Evolutionary conservation across 2,797 vertebrate genomes (phyloP), one percentile per base, ranked within the genome.

Genomic region (Diplodus puntazzo): DNA sequence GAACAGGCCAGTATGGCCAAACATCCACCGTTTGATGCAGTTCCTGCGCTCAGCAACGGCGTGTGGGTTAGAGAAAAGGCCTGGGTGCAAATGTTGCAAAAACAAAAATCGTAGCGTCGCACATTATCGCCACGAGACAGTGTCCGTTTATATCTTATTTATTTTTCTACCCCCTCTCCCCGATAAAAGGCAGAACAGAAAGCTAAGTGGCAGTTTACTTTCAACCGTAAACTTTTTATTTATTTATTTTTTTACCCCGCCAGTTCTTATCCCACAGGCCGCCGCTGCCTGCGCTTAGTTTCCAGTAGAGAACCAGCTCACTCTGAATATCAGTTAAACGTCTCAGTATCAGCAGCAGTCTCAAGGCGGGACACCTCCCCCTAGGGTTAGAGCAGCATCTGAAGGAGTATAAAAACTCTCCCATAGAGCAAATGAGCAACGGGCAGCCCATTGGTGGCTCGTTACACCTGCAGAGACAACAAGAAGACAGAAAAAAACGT

Each of bases 271-370:
- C 94, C 94, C 92, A 92, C 95, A 94, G 93, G 94, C 94, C 92
- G 85, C 88, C 81, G 72, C 90, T 85, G 92, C 89, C 93, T 92
- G 93, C 89, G 92, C 96, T 94, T 95, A 95, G 90, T 96, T 96
- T 97, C 97, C 96, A 95, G 96, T 97, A 96, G 97, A 97, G 97
- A 97, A 96, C 98, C 98, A 97, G 98, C 97, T 97, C 97, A 96
- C 94, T 95, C 97, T 97, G 97, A 97, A 96, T 96, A 95, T 95
- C 95, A 96, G 95, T 95, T 95, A 95, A 95, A 95, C 92, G 93
- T 96, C 93, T 96, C 95, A 94, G 96, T 96, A 95, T 96, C 95
- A 97, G 95, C 97, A 97, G 97, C 97, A 97, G 96, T 96, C 97
- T 96, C 88, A 93, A 95, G 96, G 96, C 76, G 95, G 96, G 95